These are phyloP conservation scores for Ceratina japonica DNA, from an alignment of 1,140 invertebrate genomes.

Conservation along the genomic window DNA sequence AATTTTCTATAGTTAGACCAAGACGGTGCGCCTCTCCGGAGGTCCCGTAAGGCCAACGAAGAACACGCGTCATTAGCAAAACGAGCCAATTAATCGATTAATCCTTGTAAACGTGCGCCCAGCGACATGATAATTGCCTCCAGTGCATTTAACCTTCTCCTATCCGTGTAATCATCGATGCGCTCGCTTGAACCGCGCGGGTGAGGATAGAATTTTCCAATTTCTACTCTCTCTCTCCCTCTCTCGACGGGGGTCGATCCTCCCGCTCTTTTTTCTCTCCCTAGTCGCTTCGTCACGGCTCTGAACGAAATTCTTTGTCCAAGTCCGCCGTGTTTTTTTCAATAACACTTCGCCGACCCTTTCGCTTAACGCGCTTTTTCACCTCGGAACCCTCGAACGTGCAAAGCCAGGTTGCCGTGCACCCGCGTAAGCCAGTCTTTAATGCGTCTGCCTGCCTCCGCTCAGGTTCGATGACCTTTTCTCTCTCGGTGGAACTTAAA, in stretches of 20 bases:
- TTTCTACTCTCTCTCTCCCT: conserved; percentile 13
- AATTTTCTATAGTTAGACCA: background rate
- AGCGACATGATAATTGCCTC: background rate
- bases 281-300: background rate
- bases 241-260: conserved; percentile 34
- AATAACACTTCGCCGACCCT: conserved; percentile 56
- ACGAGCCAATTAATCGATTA: conserved; percentile 35
- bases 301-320: conserved; percentile 50
- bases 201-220: conserved; percentile 7
- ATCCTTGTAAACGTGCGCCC: background rate
- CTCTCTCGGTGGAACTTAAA: conserved; percentile 48
- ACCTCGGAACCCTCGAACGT: conserved; percentile 54
- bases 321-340: conserved; percentile 50
- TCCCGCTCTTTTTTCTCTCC: background rate
- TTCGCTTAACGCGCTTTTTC: conserved; percentile 56
- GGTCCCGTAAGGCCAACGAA: background rate
- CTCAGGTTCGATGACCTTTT: conserved; percentile 55
- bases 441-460: conserved; percentile 42
- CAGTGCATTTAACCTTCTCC: background rate
- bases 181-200: background rate
- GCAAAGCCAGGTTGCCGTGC: conserved; percentile 35
- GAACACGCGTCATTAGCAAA: conserved; percentile 19
- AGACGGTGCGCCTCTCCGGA: background rate
- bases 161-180: background rate
- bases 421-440: conserved; percentile 57